These are phyloP conservation scores for Antennarius striatus DNA, from an alignment of 2,113 vertebrate genomes.

Conservation along the genomic window DNA sequence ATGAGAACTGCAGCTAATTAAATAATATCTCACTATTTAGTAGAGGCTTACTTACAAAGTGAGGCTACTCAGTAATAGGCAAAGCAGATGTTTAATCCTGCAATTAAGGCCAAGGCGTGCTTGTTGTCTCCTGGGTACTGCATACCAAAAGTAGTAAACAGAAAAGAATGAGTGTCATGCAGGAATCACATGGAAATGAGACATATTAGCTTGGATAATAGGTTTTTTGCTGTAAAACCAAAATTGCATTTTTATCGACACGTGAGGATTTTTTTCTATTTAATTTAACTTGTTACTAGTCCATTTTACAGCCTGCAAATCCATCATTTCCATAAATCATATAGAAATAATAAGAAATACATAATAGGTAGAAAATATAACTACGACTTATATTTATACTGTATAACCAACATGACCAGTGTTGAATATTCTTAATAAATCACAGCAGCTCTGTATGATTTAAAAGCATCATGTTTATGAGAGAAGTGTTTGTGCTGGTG, in stretches of 20 bases:
- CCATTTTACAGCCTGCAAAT: too few relatives aligned
- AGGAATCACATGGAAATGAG: conserved; percentile 19
- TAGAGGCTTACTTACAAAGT: conserved; percentile 60
- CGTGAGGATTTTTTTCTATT: background rate
- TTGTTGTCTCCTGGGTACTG: conserved; percentile 50
- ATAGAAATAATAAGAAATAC: too few relatives aligned
- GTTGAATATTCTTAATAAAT: conserved; percentile 10
- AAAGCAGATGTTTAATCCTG: conserved; percentile 73
- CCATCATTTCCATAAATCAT: too few relatives aligned
- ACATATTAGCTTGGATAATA: background rate
- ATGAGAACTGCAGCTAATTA: conserved; percentile 70
- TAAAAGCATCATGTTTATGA: conserved; percentile 33
- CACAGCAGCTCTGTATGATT: conserved; percentile 19
- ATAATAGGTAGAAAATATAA: too few relatives aligned
- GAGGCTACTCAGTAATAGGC: conserved; percentile 51
- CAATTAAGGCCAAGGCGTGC: conserved; percentile 63
- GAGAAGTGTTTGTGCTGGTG: conserved; percentile 49
- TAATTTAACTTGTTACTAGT: background rate
- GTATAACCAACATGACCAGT: conserved; percentile 6
- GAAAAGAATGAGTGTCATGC: conserved; percentile 41
- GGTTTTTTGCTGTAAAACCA: too few relatives aligned
- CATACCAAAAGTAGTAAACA: conserved; percentile 49
- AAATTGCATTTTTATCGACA: background rate
- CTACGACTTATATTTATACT: conserved; percentile 21
- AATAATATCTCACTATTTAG: conserved; percentile 68